phyloP scores from a whole-genome alignment of 2,797 vertebrate genomes.

The Vireo griseus region DNA sequence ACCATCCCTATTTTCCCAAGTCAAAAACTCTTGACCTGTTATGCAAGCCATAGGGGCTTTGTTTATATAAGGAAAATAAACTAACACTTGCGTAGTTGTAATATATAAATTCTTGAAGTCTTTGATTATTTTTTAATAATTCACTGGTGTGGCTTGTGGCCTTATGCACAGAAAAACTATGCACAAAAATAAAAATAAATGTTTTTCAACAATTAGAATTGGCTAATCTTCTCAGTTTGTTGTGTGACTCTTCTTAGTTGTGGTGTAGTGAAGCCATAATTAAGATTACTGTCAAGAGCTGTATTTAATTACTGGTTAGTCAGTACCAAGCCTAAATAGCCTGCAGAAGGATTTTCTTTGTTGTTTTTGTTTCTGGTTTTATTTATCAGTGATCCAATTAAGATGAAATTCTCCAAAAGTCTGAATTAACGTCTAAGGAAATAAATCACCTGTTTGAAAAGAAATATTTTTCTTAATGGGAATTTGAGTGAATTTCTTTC shows the following conservation, averaged over 20 bases:
- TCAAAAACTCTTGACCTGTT: background rate
- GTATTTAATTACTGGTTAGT: conserved; percentile 56
- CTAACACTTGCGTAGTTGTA: background rate
- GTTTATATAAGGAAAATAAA: background rate
- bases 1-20: background rate
- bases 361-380: conserved; percentile 26
- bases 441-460: background rate
- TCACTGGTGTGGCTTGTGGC: background rate
- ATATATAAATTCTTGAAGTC: background rate
- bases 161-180: background rate
- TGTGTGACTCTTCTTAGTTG: conserved; percentile 26
- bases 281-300: conserved; percentile 45
- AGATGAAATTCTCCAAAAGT: background rate
- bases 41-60: background rate
- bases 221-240: conserved; percentile 21
- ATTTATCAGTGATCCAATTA: conserved; percentile 18
- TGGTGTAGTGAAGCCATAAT: conserved; percentile 23
- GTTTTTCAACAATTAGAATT: conserved; percentile 39
- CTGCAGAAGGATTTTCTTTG: background rate
- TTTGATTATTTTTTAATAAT: conserved; percentile 1
- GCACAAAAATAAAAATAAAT: conserved; percentile 19
- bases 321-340: conserved; percentile 46
- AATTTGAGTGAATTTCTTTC: background rate
- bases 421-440: background rate
- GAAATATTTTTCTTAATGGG: background rate